Evolutionary conservation across 2,888 invertebrate species (phyloP).

Genomic region (Polydrusus pterygomalis): DNA sequence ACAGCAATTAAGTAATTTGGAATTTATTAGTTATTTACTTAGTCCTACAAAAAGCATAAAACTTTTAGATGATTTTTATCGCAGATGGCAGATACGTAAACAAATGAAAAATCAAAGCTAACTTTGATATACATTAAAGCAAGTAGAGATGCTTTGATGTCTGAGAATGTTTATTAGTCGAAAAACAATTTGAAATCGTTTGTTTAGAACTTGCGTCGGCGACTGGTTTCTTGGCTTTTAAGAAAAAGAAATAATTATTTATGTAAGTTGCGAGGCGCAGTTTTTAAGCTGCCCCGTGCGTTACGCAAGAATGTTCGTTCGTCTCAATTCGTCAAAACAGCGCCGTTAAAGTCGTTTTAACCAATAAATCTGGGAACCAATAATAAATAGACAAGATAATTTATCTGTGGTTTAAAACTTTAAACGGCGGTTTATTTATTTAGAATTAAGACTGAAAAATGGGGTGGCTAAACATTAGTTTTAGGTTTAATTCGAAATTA

Average conservation of each 20-base stretch:
- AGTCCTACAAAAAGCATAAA: slow-evolving; percentile 46
- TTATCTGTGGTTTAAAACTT: not conserved
- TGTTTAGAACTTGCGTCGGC: slow-evolving; percentile 47
- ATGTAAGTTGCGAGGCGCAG: slow-evolving; percentile 47
- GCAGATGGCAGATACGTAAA: slow-evolving; percentile 54
- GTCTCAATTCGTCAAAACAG: slow-evolving; percentile 42
- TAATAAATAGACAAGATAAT: slow-evolving; percentile 26
- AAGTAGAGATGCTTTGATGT: slow-evolving; percentile 53
- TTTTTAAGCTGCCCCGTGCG: slow-evolving; percentile 39
- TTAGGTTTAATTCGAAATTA: too few relatives aligned
- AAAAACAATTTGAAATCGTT: slow-evolving; percentile 53
- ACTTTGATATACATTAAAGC: slow-evolving; percentile 52
- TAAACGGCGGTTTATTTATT: not conserved
- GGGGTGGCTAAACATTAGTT: too few relatives aligned
- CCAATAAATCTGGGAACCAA: slow-evolving; percentile 35
- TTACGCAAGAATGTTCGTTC: slow-evolving; percentile 34
- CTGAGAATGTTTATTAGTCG: slow-evolving; percentile 55
- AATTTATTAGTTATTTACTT: slow-evolving; percentile 47
- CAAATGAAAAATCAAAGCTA: slow-evolving; percentile 56
- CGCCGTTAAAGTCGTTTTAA: slow-evolving; percentile 32
- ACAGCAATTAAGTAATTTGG: slow-evolving; percentile 42
- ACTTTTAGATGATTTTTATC: slow-evolving; percentile 54
- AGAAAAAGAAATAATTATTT: slow-evolving; percentile 53
- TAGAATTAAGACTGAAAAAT: not conserved
- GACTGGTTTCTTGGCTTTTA: slow-evolving; percentile 51